Evolutionary conservation across 2,113 vertebrate genomes (phyloP).

Genomic region (Meles meles): DNA sequence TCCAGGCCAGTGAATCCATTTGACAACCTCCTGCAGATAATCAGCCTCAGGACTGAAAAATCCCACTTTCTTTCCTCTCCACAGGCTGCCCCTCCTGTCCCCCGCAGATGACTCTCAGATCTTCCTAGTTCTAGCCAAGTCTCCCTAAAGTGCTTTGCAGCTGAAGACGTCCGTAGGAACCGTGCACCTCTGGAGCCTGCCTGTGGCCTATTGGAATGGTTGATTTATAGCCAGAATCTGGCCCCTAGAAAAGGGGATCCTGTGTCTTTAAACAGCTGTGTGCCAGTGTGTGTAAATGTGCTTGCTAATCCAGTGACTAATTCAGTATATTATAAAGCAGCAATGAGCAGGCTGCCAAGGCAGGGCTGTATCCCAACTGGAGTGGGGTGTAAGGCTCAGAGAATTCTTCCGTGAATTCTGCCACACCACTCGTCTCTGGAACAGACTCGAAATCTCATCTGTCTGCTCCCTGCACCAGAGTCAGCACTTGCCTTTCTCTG

Average conservation of each 20-base stretch:
- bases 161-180: neutral
- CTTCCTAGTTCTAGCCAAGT: rapidly evolving
- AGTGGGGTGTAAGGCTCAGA: constrained; percentile 53
- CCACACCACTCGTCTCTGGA: neutral
- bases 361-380: constrained; percentile 38
- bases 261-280: constrained; percentile 80
- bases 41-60: neutral
- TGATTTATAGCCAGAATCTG: neutral
- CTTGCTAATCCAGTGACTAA: constrained; percentile 80
- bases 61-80: neutral
- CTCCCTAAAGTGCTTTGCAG: neutral
- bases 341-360: constrained; percentile 60
- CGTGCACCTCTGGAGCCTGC: neutral
- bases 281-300: constrained; percentile 56
- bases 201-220: neutral
- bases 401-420: constrained; percentile 18
- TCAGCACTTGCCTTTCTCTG: neutral
- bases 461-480: neutral
- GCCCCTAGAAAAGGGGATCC: constrained; percentile 18
- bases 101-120: neutral
- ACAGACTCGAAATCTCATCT: neutral
- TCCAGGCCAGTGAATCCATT: neutral
- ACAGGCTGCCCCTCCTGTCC: neutral
- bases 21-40: neutral
- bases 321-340: neutral